Conservation (phyloP, 2,888 invertebrate genomes). For the Pegoplata infirma region DNA sequence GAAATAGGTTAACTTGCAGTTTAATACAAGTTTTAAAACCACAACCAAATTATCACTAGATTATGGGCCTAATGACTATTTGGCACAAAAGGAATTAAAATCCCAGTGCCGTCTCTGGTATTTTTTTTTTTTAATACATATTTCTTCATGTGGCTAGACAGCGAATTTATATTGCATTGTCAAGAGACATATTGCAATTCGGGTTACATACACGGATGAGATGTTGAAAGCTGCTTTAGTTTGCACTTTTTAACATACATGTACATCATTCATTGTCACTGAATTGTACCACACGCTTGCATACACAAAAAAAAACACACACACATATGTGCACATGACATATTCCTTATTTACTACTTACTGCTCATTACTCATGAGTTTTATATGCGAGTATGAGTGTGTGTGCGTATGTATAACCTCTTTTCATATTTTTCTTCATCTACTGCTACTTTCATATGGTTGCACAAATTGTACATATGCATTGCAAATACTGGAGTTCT, state of each 20-base stretch:
- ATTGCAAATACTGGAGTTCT: conserved; percentile 10
- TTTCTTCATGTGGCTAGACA: conserved; percentile 56
- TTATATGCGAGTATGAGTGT: background rate
- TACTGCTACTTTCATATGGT: conserved; percentile 7
- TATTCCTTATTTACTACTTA: conserved; percentile 37
- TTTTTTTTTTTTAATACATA: conserved; percentile 1
- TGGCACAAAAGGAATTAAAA: background rate
- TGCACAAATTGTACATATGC: background rate
- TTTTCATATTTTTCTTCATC: conserved; percentile 28
- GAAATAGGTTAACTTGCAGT: no score
- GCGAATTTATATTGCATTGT: conserved; percentile 52
- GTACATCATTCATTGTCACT: conserved; percentile 59
- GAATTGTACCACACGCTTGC: background rate
- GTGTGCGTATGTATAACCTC: background rate
- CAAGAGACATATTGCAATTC: conserved; percentile 53
- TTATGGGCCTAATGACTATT: background rate
- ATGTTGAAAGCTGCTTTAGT: conserved; percentile 57
- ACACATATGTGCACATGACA: conserved; percentile 12
- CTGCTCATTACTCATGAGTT: conserved; percentile 43
- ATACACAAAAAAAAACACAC: no score
- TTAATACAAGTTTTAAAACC: no score
- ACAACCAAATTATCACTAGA: no score
- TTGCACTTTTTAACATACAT: conserved; percentile 54
- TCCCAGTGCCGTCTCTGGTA: conserved; percentile 6
- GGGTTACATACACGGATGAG: conserved; percentile 19